Conservation (phyloP, 2,797 vertebrate genomes). For the Hydrolagus colliei region DNA sequence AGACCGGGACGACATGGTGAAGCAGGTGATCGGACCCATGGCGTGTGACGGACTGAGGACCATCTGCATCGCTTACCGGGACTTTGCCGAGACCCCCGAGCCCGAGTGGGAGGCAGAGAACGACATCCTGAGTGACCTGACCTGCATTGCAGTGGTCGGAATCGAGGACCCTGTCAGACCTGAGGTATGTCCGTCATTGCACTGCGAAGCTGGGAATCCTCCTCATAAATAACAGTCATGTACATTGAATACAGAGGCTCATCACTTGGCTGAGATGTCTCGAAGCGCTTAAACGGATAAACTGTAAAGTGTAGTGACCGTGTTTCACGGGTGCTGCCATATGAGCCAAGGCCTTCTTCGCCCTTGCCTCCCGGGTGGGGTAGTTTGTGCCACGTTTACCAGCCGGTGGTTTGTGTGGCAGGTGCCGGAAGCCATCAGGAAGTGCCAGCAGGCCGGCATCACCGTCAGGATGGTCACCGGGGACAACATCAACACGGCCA, state of each 20-base stretch:
- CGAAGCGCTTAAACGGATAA: no score
- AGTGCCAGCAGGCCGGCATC: constrained; percentile 93
- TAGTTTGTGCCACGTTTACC: neutral
- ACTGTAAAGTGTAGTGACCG: no score
- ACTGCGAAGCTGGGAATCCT: no score
- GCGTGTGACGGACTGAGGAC: constrained; percentile 88
- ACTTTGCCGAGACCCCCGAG: constrained; percentile 75
- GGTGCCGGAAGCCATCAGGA: constrained; percentile 91
- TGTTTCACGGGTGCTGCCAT: no score
- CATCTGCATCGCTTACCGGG: constrained; percentile 88
- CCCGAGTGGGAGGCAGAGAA: constrained; percentile 90
- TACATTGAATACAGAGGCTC: no score
- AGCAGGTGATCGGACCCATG: constrained; percentile 98
- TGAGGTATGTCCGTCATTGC: constrained; percentile 63
- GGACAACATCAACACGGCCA: constrained; percentile 96
- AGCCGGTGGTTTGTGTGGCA: constrained; percentile 39
- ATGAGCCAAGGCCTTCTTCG: no score
- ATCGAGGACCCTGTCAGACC: constrained; percentile 95
- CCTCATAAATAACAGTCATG: no score
- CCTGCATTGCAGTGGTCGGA: constrained; percentile 87
- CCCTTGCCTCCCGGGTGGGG: neutral
- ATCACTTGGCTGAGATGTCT: no score
- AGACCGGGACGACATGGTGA: constrained; percentile 95
- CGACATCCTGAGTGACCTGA: constrained; percentile 79
- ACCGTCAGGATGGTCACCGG: constrained; percentile 97